These are phyloP conservation scores for Lutjanus argentimaculatus DNA, from an alignment of 2,797 vertebrate genomes.

Conservation along the genomic window DNA sequence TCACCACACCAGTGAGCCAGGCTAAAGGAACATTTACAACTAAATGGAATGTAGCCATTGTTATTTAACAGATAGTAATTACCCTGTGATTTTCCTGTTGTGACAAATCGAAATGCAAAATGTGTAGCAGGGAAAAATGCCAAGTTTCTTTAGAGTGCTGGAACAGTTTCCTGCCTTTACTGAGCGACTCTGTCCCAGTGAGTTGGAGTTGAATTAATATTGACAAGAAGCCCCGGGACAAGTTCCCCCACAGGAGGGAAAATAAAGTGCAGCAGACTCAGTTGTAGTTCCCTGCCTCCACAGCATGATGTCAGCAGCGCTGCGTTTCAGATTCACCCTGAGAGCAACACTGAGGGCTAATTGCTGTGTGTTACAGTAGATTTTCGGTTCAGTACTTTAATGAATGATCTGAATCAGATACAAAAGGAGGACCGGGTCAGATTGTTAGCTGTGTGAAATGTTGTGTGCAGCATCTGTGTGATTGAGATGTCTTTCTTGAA, in stretches of 20 bases:
- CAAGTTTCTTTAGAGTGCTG: not conserved
- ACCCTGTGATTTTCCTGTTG: not conserved
- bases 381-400: not conserved
- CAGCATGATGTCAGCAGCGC: slow-evolving; percentile 78
- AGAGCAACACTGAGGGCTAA: not conserved
- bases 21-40: too few relatives aligned
- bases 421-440: not conserved
- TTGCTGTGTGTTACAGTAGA: not conserved
- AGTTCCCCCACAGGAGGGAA: not conserved
- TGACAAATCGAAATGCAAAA: not conserved
- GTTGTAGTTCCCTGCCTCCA: slow-evolving; percentile 60
- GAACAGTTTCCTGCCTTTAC: not conserved
- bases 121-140: not conserved
- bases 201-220: not conserved
- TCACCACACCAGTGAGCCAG: not conserved
- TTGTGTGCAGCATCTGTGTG: not conserved
- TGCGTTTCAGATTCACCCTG: slow-evolving; percentile 18
- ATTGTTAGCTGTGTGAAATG: not conserved
- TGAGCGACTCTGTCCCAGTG: not conserved
- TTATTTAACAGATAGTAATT: not conserved
- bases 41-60: not conserved
- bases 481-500: slow-evolving; percentile 12
- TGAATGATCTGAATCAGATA: not conserved
- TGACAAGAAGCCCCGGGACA: not conserved
- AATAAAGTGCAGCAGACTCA: not conserved